A percentile compares a stretch with the other conserved stretches of the same genome.
phyloP scores from a whole-genome alignment of 1,140 invertebrate species.

The Ostrea denselamellosa region DNA sequence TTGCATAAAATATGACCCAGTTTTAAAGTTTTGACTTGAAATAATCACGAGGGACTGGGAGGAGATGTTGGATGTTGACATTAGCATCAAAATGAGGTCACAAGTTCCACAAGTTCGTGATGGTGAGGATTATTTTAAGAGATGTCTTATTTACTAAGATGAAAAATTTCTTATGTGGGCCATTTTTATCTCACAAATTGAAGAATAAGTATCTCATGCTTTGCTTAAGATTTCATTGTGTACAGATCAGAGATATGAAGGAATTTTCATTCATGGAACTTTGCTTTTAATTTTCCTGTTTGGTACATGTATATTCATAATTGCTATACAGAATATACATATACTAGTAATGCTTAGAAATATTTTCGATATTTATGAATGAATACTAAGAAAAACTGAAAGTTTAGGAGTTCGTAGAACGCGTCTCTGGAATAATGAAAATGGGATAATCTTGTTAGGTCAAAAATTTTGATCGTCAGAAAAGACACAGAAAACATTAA shows the following conservation, averaged over 20 bases:
- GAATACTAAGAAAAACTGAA: not conserved
- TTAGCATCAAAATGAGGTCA: not conserved
- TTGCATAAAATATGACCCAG: no score
- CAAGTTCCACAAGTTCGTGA: not conserved
- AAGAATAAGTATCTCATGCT: not conserved
- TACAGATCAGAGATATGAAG: not conserved
- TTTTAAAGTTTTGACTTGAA: no score
- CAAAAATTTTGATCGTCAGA: not conserved
- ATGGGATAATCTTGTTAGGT: not conserved
- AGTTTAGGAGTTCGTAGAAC: no score
- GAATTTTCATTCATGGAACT: not conserved
- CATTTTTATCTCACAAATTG: not conserved
- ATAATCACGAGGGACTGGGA: no score
- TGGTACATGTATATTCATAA: no score
- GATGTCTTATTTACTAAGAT: not conserved
- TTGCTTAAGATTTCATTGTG: not conserved
- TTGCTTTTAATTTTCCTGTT: no score
- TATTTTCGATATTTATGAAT: not conserved
- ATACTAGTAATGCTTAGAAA: no score
- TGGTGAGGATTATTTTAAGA: not conserved
- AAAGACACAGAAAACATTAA: not conserved
- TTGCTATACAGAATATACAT: no score
- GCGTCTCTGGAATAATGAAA: no score
- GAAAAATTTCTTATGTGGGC: not conserved
- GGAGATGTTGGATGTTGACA: not conserved